Conservation (phyloP, 2,797 vertebrate species). For the Cynopterus sphinx region DNA sequence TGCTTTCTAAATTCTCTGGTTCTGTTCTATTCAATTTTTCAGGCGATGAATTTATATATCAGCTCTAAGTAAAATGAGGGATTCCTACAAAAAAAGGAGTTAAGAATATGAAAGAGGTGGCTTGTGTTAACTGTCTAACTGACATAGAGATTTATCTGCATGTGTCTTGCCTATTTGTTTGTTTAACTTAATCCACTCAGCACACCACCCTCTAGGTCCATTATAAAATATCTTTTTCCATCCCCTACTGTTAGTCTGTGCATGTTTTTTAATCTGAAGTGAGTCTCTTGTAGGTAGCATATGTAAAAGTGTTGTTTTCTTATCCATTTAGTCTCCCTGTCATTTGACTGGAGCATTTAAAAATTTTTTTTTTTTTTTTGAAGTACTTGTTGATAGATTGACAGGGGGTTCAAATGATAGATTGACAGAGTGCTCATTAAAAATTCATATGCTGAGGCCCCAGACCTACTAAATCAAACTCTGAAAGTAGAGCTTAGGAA, state of each 20-base stretch:
- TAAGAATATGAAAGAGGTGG: neutral
- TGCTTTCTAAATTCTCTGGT: neutral
- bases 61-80: neutral
- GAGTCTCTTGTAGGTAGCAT: too few species aligned
- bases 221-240: too few species aligned
- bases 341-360: too few species aligned
- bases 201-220: too few species aligned
- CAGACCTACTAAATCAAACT: neutral
- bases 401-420: neutral
- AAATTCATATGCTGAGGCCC: neutral
- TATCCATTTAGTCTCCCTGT: too few species aligned
- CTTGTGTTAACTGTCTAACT: conserved; percentile 6
- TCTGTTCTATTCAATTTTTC: conserved; percentile 16
- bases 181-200: too few species aligned
- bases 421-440: neutral
- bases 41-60: conserved; percentile 13
- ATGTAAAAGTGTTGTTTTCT: too few species aligned
- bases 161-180: neutral
- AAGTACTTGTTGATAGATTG: too few species aligned
- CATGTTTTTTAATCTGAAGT: too few species aligned
- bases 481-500: neutral
- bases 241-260: too few species aligned
- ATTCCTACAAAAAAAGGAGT: neutral
- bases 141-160: neutral
- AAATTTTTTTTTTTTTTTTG: too few species aligned